A percentile compares a stretch with the other conserved stretches of the same genome.
Conservation (phyloP, 2,797 vertebrate genomes). For the Bucorvus abyssinicus region DNA sequence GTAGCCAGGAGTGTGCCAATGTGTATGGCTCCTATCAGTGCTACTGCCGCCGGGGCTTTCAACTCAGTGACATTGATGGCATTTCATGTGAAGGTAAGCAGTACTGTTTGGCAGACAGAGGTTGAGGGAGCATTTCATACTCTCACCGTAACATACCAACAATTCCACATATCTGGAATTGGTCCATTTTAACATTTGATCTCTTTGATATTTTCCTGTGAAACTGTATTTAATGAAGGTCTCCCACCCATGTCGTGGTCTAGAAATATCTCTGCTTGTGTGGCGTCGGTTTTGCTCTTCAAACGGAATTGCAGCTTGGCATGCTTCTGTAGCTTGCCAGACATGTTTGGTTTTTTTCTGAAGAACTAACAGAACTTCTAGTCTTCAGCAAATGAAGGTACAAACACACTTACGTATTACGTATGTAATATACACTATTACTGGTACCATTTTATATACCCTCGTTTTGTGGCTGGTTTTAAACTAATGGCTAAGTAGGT, state of each 20-base stretch:
- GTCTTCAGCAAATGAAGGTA: not conserved
- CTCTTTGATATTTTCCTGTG: not conserved
- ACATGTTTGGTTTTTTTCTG: not conserved
- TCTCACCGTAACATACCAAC: not conserved
- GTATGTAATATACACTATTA: not conserved
- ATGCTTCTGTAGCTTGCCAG: not conserved
- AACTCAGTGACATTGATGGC: conserved; percentile 93
- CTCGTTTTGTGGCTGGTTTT: not conserved
- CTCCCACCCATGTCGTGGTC: not conserved
- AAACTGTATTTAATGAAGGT: not conserved
- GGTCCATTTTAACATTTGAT: not conserved
- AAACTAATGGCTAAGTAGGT: not conserved
- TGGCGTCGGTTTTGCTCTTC: not conserved
- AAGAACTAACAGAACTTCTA: not conserved
- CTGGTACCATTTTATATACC: not conserved
- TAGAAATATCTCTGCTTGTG: not conserved
- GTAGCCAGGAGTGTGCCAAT: conserved; percentile 96
- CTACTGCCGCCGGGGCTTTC: conserved; percentile 95
- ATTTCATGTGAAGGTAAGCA: conserved; percentile 91
- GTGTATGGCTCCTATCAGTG: conserved; percentile 98
- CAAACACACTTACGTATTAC: not conserved
- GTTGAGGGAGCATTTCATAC: not conserved
- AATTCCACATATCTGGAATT: not conserved
- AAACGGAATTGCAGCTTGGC: not conserved
- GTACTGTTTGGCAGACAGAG: rapidly evolving